These are phyloP conservation scores for Meriones psammophilus DNA, from an alignment of 2,797 vertebrate species.

Conservation along the genomic window DNA sequence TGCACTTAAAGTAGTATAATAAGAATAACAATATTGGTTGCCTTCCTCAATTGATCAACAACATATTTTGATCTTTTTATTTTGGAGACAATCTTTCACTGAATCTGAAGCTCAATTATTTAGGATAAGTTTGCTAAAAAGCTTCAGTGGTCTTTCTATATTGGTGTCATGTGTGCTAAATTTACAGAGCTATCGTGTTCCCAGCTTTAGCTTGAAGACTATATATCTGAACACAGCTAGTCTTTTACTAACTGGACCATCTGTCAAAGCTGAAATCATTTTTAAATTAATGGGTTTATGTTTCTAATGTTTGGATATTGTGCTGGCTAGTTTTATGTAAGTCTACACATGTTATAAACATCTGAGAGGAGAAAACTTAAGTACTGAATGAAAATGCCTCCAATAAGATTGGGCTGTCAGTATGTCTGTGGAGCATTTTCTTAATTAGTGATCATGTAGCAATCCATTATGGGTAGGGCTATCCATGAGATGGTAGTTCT, in stretches of 20 bases:
- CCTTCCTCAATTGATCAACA: neutral
- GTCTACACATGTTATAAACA: neutral
- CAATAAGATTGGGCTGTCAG: no score
- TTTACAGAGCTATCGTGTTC: neutral
- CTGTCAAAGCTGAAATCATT: neutral
- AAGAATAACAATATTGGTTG: neutral
- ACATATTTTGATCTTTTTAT: neutral
- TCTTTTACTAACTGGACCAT: neutral
- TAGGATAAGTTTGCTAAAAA: neutral
- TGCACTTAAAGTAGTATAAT: neutral
- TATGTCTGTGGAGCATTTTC: neutral
- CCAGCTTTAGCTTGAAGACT: neutral
- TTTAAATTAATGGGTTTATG: constrained; percentile 5
- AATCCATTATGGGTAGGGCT: neutral
- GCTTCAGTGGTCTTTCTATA: neutral
- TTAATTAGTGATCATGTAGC: neutral
- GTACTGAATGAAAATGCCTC: neutral
- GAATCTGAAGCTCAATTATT: neutral
- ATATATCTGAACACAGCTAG: no score
- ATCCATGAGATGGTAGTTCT: neutral
- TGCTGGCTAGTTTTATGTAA: neutral
- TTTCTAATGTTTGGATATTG: neutral
- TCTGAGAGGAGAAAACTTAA: neutral
- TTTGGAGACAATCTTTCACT: neutral
- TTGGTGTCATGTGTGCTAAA: neutral